phyloP scores from a whole-genome alignment of 2,113 vertebrate species.

The Psilopsiagon aurifrons region DNA sequence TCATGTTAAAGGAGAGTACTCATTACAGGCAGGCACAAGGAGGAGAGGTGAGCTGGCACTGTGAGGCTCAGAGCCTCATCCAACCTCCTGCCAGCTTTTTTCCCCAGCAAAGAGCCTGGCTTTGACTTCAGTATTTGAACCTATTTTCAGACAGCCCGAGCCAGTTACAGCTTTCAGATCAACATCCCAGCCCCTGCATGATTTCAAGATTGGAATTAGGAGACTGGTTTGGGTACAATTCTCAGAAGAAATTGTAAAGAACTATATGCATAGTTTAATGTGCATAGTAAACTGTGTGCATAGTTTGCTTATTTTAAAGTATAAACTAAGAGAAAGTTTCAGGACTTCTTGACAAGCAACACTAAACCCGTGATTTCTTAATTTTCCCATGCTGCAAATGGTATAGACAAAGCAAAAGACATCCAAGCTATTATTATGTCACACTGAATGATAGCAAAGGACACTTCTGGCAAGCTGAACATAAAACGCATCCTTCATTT shows the following conservation, averaged over 20 bases:
- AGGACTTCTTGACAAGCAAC: not conserved
- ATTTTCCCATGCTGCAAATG: not conserved
- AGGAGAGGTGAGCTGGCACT: not conserved
- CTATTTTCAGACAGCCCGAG: not conserved
- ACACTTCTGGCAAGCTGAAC: not conserved
- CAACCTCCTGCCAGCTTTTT: not conserved
- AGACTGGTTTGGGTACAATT: not conserved
- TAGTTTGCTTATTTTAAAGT: not conserved
- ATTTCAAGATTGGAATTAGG: not conserved
- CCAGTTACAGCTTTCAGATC: not conserved
- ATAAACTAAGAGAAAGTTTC: not conserved
- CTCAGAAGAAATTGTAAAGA: not conserved
- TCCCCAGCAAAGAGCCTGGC: not conserved
- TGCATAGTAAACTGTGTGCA: not conserved
- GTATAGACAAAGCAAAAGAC: not conserved
- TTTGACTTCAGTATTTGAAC: not conserved
- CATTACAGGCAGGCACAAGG: not conserved
- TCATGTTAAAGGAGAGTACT: not conserved
- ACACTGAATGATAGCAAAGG: not conserved
- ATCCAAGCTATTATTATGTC: constrained; percentile 12
- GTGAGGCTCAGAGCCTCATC: not conserved
- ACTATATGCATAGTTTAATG: not conserved
- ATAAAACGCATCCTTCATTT: not conserved
- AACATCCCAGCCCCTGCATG: not conserved
- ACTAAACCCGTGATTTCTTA: not conserved